Evolutionary conservation across 2,113 vertebrate species (phyloP), one percentile per base, ranked within the genome.

Genomic region (Dasypus novemcinctus): DNA sequence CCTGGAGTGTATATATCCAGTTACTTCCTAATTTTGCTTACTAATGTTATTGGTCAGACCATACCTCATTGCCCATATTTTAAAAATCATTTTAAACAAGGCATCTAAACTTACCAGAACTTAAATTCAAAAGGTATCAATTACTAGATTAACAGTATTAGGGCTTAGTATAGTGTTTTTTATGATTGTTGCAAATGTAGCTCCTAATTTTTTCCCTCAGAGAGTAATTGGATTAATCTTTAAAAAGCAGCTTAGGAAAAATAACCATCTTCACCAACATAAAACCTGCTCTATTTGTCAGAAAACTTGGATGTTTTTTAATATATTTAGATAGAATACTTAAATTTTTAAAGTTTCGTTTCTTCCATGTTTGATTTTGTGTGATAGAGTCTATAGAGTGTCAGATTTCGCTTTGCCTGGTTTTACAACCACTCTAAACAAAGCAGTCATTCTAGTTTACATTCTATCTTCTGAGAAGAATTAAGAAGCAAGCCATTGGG

Each of bases 361-460:
- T 96, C 68, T 86, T 87, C 69, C 33, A 27, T 78, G 63, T 74
- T 87, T 90, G 49, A 79, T 80, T 87, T 94, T 78, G 20, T 94
- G 29, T 75, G 10, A 29, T 52, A 69, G 52, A 29, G 61, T 72
- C 38, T 85, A n/a, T 85, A n/a, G 90, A 82, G 11, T 82, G 23
- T 78, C 68, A 87, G 74, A 74, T 91, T 97, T 88, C 31, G 68
- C 69, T 89, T 89, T 91, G 61, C 78, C 71, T 81, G 21, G 27
- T 83, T 96, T 93, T 92, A 95, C 11, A 96, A 41, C 46, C 57
- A 89, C n/a, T 49, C 69, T 94, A 76, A 94, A 81, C 23, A 93
- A 94, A 91, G 82, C 2, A 89, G 49, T 87, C 15, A 2, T 80
- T 91, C 57, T 87, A 78, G 41, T 79, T 90, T 83, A 85, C 7